Evolutionary conservation across 2,888 invertebrate species (phyloP).

Genomic region (Gibbula magus): DNA sequence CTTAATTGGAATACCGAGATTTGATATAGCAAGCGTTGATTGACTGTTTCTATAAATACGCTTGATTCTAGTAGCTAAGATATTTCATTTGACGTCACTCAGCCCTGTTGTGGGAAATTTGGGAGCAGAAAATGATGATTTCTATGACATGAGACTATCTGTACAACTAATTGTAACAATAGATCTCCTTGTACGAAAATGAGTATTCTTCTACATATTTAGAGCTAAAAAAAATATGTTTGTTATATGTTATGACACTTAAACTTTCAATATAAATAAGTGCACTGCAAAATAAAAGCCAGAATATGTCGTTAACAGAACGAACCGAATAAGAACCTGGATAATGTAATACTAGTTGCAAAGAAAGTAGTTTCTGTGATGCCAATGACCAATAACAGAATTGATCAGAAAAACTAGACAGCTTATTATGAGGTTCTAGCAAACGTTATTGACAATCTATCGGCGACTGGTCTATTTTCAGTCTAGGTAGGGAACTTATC

Average conservation of each 20-base stretch:
- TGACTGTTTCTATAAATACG: constrained; percentile 10
- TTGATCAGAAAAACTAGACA: constrained; percentile 13
- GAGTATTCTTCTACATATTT: too few relatives aligned
- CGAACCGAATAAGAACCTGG: too few relatives aligned
- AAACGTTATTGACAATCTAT: constrained; percentile 13
- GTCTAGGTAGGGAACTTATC: not conserved
- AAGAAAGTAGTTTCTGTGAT: not conserved
- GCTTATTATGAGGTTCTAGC: constrained; percentile 11
- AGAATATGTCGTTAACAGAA: too few relatives aligned
- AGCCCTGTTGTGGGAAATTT: constrained; percentile 10
- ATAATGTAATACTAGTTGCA: not conserved
- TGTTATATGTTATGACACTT: too few relatives aligned
- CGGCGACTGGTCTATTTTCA: constrained; percentile 10
- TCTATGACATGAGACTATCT: not conserved
- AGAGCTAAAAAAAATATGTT: too few relatives aligned
- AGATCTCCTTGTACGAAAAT: too few relatives aligned
- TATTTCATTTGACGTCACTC: constrained; percentile 11
- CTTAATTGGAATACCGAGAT: not conserved
- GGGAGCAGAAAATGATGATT: constrained; percentile 11
- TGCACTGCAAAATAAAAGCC: too few relatives aligned
- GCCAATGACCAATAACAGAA: constrained; percentile 15
- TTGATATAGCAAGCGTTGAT: not conserved
- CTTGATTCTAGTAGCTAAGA: not conserved
- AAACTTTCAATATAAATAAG: too few relatives aligned
- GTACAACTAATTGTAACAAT: not conserved